A percentile compares a stretch with the other conserved stretches of the same genome.
These are phyloP conservation scores for Tarsius wallacei DNA, from an alignment of 2,797 vertebrate genomes.

Conservation along the genomic window DNA sequence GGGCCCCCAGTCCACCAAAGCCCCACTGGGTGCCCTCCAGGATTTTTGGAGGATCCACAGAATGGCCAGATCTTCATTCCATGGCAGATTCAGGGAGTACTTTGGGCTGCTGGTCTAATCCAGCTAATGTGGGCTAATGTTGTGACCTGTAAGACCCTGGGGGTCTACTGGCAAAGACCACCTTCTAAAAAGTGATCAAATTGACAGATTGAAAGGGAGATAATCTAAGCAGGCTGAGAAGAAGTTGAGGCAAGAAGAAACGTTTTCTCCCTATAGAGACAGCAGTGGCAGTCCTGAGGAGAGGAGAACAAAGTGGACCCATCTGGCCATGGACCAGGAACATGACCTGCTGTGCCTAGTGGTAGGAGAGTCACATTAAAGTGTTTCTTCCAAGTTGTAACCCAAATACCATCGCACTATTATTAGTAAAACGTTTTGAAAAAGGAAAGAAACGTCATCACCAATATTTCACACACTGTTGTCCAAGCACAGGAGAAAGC, in stretches of 20 bases:
- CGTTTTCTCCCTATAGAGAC: background rate
- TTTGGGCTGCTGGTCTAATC: background rate
- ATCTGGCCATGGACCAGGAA: background rate
- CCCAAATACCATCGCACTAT: background rate
- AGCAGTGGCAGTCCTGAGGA: background rate
- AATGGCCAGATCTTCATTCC: background rate
- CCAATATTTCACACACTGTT: background rate
- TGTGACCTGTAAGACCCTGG: background rate
- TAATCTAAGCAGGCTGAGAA: background rate
- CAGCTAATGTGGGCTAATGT: background rate
- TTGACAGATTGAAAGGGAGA: background rate
- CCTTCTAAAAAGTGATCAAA: background rate
- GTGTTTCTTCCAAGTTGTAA: background rate
- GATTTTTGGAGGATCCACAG: background rate
- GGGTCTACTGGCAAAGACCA: background rate
- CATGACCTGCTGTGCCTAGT: background rate
- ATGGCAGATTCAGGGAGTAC: fast-evolving
- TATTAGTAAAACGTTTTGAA: background rate
- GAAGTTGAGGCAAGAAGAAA: background rate
- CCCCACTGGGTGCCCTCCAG: background rate
- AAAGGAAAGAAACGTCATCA: background rate
- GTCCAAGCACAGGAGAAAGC: background rate
- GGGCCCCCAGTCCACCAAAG: background rate
- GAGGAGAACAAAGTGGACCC: background rate
- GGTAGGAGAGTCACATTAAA: background rate